A percentile compares a stretch with the other conserved stretches of the same genome.
phyloP scores from a whole-genome alignment of 2,113 vertebrate species.

The Prinia subflava region DNA sequence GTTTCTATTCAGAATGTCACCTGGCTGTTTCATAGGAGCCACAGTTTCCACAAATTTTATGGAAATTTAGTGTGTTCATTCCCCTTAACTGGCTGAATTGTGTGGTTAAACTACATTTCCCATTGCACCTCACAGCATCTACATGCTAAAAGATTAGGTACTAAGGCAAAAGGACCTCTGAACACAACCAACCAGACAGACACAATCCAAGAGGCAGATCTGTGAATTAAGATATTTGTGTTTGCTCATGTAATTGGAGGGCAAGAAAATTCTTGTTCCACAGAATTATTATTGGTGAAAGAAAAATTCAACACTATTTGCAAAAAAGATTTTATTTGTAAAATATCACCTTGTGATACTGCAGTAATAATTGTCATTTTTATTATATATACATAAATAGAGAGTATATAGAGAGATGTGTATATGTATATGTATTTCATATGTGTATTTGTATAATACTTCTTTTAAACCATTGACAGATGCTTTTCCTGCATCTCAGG shows the following conservation, averaged over 20 bases:
- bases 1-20: not conserved
- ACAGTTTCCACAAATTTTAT: not conserved
- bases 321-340: not conserved
- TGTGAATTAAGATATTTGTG: not conserved
- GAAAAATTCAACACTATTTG: not conserved
- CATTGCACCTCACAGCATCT: not conserved
- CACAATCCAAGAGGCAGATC: not conserved
- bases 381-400: too few relatives aligned
- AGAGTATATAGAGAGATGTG: not conserved
- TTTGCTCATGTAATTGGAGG: not conserved
- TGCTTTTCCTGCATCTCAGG: not conserved
- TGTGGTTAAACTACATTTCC: not conserved
- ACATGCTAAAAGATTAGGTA: not conserved
- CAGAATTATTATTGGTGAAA: not conserved
- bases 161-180: not conserved
- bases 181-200: not conserved
- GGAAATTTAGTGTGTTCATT: not conserved
- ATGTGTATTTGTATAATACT: too few relatives aligned
- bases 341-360: not conserved
- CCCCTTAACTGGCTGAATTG: not conserved
- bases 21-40: not conserved
- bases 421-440: too few relatives aligned
- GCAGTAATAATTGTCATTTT: not conserved
- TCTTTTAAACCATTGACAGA: not conserved
- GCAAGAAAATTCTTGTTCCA: rapidly evolving